These are phyloP conservation scores for Tachysurus fulvidraco DNA, from an alignment of 2,113 vertebrate species.

Conservation along the genomic window DNA sequence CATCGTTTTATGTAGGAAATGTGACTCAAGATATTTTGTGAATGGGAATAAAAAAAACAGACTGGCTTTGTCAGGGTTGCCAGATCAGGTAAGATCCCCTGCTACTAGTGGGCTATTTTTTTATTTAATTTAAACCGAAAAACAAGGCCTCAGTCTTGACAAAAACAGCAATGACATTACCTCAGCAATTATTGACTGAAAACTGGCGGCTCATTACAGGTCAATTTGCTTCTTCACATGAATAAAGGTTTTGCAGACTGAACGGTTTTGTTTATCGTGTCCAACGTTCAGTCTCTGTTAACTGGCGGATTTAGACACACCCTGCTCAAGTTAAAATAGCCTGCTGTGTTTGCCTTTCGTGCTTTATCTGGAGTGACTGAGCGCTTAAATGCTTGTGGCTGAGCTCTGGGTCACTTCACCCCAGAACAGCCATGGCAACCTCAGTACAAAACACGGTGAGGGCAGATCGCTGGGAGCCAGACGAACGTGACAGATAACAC, in stretches of 20 bases:
- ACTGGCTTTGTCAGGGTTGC: neutral
- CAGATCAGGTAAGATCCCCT: neutral
- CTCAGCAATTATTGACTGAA: neutral
- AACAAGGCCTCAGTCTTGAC: neutral
- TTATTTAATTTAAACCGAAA: neutral
- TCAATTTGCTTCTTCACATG: neutral
- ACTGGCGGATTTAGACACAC: neutral
- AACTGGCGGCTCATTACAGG: no score
- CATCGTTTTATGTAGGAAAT: neutral
- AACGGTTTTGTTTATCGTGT: neutral
- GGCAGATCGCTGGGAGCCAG: neutral
- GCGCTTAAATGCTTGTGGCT: constrained; percentile 33
- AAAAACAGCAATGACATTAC: neutral
- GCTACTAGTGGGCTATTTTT: neutral
- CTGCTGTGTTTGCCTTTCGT: neutral
- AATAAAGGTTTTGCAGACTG: neutral
- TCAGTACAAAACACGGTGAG: neutral
- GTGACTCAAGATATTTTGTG: neutral
- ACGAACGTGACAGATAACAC: neutral
- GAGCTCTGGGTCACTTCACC: constrained; percentile 40
- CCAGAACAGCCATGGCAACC: constrained; percentile 3
- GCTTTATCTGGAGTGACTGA: constrained; percentile 2
- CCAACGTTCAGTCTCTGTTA: neutral
- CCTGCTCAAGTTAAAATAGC: neutral
- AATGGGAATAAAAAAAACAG: neutral